Evolutionary conservation across 2,113 vertebrate species (phyloP).

Genomic region (Eclectus roratus): DNA sequence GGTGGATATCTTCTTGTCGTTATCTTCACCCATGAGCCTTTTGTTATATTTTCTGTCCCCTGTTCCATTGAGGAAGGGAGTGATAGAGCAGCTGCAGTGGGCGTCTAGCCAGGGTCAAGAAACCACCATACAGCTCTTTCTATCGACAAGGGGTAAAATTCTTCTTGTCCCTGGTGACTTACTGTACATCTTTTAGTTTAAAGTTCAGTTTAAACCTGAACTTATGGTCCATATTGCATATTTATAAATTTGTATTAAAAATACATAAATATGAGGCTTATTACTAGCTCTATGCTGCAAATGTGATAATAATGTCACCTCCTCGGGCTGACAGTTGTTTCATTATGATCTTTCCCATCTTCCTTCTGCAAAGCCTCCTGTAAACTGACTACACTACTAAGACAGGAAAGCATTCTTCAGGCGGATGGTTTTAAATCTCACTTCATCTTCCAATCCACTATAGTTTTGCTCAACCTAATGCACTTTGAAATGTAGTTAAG

Average conservation of each 20-base stretch:
- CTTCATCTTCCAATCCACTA: background rate
- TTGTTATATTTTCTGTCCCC: background rate
- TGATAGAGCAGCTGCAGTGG: background rate
- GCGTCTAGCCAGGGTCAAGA: background rate
- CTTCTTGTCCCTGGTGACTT: background rate
- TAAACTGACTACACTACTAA: background rate
- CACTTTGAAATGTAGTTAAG: background rate
- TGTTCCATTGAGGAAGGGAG: background rate
- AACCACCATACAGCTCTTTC: background rate
- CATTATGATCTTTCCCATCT: background rate
- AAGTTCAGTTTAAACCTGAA: background rate
- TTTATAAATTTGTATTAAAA: background rate
- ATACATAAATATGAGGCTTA: background rate
- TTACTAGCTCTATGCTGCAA: background rate
- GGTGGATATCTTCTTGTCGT: background rate
- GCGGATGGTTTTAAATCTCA: background rate
- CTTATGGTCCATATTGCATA: background rate
- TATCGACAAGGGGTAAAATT: background rate
- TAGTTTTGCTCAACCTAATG: background rate
- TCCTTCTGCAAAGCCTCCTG: background rate
- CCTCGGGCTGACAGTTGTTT: background rate
- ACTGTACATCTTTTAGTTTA: background rate
- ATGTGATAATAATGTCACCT: background rate
- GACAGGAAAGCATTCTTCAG: background rate
- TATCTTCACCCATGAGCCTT: accelerated